Conservation (phyloP, 2,113 vertebrate species). For the Cebidichthys violaceus region DNA sequence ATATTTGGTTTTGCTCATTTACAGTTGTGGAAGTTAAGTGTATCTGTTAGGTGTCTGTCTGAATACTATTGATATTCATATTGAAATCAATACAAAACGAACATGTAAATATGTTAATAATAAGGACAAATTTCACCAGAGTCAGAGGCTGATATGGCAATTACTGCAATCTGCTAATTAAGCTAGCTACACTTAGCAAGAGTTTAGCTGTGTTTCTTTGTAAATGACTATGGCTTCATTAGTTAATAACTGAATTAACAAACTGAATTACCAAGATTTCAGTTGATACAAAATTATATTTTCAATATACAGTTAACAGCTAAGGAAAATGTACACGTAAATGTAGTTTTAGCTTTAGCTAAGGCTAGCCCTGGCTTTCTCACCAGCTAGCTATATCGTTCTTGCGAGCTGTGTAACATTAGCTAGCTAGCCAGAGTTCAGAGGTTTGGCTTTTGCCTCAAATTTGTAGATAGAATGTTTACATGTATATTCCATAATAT, state of each 20-base stretch:
- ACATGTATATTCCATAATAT: not conserved
- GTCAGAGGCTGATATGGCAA: not conserved
- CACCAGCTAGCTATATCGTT: too few species aligned
- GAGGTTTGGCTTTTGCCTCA: not conserved
- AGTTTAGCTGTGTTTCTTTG: not conserved
- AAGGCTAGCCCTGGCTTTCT: not conserved
- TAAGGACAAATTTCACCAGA: not conserved
- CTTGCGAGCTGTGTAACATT: not conserved
- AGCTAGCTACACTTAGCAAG: not conserved
- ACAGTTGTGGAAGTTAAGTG: not conserved
- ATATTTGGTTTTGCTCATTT: not conserved
- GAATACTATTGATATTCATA: not conserved
- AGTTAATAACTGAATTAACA: not conserved
- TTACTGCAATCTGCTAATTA: not conserved
- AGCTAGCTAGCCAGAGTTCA: not conserved
- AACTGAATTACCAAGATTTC: not conserved
- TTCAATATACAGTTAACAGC: not conserved
- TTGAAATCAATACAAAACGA: not conserved
- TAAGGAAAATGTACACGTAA: not conserved
- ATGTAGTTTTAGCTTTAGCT: not conserved
- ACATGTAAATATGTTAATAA: not conserved
- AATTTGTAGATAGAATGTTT: not conserved
- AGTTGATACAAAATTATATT: not conserved
- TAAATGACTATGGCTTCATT: not conserved
- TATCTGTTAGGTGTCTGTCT: not conserved